Conservation (phyloP, 2,797 vertebrate genomes). For the Cossypha heuglini region DNA sequence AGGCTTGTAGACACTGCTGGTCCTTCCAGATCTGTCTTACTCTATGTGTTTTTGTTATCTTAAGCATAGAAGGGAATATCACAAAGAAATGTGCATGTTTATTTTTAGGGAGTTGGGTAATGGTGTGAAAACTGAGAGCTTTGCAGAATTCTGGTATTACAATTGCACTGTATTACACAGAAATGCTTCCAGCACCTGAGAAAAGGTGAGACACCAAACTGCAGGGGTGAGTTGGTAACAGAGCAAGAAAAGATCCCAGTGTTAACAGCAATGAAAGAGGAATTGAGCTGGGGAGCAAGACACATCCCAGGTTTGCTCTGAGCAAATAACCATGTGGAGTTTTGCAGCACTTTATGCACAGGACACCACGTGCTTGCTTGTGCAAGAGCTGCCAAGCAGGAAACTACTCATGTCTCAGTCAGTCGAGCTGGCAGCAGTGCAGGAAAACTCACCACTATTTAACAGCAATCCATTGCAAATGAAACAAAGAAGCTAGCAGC, state of each 20-base stretch:
- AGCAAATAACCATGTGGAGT: not conserved
- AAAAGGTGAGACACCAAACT: not conserved
- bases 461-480: not conserved
- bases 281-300: not conserved
- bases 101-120: not conserved
- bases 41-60: not conserved
- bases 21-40: not conserved
- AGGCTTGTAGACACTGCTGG: not conserved
- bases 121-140: not conserved
- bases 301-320: not conserved
- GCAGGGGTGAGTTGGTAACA: not conserved
- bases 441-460: not conserved
- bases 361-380: not conserved
- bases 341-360: not conserved
- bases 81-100: not conserved
- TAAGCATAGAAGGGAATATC: not conserved
- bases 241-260: not conserved
- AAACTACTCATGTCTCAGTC: not conserved
- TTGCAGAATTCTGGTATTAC: not conserved
- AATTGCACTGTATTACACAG: not conserved
- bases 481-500: not conserved
- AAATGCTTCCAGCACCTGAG: not conserved
- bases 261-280: not conserved
- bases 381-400: not conserved
- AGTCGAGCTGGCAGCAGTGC: not conserved